These are phyloP conservation scores for Chionis minor DNA, from an alignment of 2,113 vertebrate species.

Conservation along the genomic window DNA sequence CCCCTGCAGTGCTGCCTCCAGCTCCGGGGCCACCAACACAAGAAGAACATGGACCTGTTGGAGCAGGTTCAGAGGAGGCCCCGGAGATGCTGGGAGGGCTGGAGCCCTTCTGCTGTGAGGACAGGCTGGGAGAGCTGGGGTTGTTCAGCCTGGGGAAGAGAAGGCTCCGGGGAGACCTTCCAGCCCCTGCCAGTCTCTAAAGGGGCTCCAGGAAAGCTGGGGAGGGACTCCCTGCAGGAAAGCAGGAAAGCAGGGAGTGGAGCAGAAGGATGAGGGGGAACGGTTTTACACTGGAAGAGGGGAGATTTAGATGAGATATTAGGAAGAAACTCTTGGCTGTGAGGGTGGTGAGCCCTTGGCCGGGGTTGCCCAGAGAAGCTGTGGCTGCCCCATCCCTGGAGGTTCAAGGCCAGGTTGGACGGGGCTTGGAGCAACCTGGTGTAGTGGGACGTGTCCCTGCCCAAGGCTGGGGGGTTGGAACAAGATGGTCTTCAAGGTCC, in stretches of 20 bases:
- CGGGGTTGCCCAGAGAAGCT: no score
- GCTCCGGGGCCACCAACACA: background rate
- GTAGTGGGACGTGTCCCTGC: background rate
- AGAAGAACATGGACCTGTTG: background rate
- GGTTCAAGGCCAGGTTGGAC: no score
- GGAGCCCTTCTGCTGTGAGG: no score
- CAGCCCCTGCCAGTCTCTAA: background rate
- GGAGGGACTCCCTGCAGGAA: no score
- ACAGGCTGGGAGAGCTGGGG: background rate
- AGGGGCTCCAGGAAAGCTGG: background rate
- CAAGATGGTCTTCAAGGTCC: background rate
- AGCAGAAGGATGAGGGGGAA: no score
- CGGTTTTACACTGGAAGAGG: no score
- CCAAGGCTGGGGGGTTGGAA: background rate
- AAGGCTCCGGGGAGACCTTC: background rate
- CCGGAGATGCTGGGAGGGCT: background rate
- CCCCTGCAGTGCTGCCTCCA: background rate
- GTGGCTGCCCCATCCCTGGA: no score
- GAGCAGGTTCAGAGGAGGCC: no score
- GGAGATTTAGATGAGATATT: no score
- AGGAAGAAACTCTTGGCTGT: no score
- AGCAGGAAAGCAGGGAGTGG: no score
- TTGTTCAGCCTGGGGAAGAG: background rate
- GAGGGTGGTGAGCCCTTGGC: no score
- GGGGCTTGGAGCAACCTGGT: background rate